phyloP scores from a whole-genome alignment of 2,797 vertebrate species.

The Eutrigla gurnardus region DNA sequence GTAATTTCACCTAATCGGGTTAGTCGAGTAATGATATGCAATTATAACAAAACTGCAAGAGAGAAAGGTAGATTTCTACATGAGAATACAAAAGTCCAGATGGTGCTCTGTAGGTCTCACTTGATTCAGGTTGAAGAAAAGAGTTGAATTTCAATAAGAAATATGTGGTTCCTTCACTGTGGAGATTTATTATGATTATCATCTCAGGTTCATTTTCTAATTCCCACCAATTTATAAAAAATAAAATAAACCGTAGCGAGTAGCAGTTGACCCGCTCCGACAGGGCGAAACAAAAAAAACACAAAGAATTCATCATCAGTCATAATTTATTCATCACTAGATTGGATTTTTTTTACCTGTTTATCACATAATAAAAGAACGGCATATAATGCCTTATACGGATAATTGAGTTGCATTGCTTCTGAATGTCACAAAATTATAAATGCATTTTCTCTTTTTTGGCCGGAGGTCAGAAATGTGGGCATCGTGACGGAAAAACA shows the following conservation, averaged over 20 bases:
- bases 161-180: neutral
- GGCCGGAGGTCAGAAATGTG: neutral
- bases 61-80: too few species aligned
- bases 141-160: neutral
- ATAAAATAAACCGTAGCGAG: neutral
- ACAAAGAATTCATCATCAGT: too few species aligned
- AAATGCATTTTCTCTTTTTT: neutral
- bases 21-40: slow-evolving; percentile 14
- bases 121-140: neutral
- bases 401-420: neutral
- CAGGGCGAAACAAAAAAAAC: slow-evolving; percentile 5
- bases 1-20: neutral
- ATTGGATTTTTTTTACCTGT: neutral
- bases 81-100: neutral
- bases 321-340: neutral
- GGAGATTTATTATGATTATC: neutral
- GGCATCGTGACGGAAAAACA: neutral
- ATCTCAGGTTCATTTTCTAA: slow-evolving; percentile 3
- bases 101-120: slow-evolving; percentile 4
- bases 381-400: neutral
- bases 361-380: slow-evolving; percentile 21
- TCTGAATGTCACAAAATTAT: neutral
- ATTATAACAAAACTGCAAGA: slow-evolving; percentile 1
- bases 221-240: slow-evolving; percentile 19
- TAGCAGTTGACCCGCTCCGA: slow-evolving; percentile 11